phyloP scores from a whole-genome alignment of 37 sponge, comb jelly and placozoan genomes.

The Crambe crambe region DNA sequence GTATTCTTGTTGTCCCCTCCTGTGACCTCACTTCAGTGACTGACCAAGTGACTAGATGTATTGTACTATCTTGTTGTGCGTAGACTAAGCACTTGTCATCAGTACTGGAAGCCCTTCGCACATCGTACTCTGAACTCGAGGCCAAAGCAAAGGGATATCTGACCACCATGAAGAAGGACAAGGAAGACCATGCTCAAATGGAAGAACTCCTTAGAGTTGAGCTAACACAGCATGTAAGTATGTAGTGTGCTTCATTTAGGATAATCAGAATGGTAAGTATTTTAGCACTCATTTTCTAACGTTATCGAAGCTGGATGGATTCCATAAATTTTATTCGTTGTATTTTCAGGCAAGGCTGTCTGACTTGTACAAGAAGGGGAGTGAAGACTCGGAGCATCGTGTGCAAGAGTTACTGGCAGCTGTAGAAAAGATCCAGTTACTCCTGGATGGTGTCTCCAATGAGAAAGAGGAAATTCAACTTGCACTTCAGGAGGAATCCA shows the following conservation, averaged over 20 bases:
- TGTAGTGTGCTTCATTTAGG: too few relatives aligned
- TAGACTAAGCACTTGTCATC: slow-evolving; percentile 35
- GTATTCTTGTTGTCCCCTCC: too few relatives aligned
- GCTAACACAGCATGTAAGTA: slow-evolving; percentile 44
- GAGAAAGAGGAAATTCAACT: slow-evolving; percentile 20
- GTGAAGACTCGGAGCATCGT: slow-evolving; percentile 47
- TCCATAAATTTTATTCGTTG: too few relatives aligned
- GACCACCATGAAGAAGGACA: slow-evolving; percentile 19
- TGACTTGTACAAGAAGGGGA: slow-evolving; percentile 51
- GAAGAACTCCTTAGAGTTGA: slow-evolving; percentile 78
- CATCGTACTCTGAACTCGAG: slow-evolving; percentile 26
- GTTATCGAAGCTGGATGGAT: too few relatives aligned
- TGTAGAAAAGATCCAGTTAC: slow-evolving; percentile 47
- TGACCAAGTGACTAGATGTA: too few relatives aligned
- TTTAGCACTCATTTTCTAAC: neutral
- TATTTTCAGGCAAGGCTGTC: slow-evolving; percentile 56
- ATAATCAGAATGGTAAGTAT: neutral
- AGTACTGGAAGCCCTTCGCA: neutral
- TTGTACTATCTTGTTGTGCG: too few relatives aligned
- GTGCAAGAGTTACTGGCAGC: slow-evolving; percentile 45
- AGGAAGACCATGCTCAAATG: slow-evolving; percentile 38
- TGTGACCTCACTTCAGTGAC: too few relatives aligned
- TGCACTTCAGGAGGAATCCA: slow-evolving; percentile 18
- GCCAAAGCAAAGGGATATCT: slow-evolving; percentile 28
- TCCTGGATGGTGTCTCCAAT: slow-evolving; percentile 39